phyloP scores from a whole-genome alignment of 2,888 invertebrate species.

The Mimas tiliae region DNA sequence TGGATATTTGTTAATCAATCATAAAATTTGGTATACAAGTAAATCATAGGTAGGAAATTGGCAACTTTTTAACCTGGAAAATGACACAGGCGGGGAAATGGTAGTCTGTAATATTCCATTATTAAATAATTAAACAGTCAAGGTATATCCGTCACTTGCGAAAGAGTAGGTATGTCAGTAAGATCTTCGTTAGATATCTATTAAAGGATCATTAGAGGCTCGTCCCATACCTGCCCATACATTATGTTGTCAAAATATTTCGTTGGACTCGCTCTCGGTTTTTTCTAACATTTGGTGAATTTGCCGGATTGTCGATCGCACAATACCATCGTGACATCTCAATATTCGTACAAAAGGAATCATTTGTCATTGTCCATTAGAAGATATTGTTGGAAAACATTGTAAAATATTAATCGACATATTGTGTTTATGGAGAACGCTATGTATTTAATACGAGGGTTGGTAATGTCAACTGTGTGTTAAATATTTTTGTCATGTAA shows the following conservation, averaged over 20 bases:
- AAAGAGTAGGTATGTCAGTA: neutral
- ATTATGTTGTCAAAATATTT: conserved; percentile 84
- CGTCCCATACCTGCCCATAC: conserved; percentile 68
- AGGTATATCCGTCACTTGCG: conserved; percentile 6
- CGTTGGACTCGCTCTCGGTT: conserved; percentile 57
- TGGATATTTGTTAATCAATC: neutral
- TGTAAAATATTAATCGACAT: conserved; percentile 58
- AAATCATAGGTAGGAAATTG: no score
- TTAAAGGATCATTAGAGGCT: conserved; percentile 75
- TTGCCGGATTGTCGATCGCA: conserved; percentile 68
- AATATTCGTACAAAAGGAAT: conserved; percentile 74
- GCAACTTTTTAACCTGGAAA: no score
- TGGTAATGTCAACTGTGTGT: conserved; percentile 12
- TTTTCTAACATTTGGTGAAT: conserved; percentile 69
- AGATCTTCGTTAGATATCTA: conserved; percentile 44
- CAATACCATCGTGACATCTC: conserved; percentile 76
- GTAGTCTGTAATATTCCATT: neutral
- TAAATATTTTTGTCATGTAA: conserved; percentile 7
- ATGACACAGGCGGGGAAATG: neutral
- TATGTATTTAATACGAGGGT: conserved; percentile 27
- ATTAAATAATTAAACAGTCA: neutral
- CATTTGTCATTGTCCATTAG: conserved; percentile 84
- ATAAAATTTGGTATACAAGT: neutral
- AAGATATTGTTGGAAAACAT: conserved; percentile 74
- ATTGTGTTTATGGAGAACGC: conserved; percentile 28